phyloP scores from a whole-genome alignment of 2,797 vertebrate genomes.

The Meda fulgida region DNA sequence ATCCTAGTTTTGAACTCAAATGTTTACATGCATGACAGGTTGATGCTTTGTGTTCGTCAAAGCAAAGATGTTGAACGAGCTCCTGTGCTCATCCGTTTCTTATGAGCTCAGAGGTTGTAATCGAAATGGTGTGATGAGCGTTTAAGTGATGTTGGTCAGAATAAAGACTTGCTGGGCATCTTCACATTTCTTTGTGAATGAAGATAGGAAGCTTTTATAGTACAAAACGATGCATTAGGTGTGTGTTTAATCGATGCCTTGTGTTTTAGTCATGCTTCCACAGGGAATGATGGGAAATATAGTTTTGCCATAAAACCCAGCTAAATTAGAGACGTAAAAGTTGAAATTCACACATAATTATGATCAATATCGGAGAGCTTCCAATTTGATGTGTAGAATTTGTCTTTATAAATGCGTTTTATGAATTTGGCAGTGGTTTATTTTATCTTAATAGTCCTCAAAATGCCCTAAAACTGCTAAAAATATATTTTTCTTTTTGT shows the following conservation, averaged over 20 bases:
- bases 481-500: not conserved
- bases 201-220: not conserved
- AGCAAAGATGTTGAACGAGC: not conserved
- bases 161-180: constrained; percentile 1
- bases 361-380: not conserved
- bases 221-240: not conserved
- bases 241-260: not conserved
- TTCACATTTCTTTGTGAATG: constrained; percentile 15
- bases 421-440: not conserved
- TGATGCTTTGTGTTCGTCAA: not conserved
- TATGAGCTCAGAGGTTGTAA: not conserved
- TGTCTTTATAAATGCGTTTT: not conserved
- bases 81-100: not conserved
- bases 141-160: constrained; percentile 18
- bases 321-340: not conserved
- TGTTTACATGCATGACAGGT: not conserved
- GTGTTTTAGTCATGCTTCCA: not conserved
- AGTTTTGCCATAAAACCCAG: not conserved
- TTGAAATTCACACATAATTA: not conserved
- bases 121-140: constrained; percentile 20
- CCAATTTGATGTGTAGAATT: not conserved
- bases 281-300: not conserved
- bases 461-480: not conserved
- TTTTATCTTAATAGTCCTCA: not conserved
- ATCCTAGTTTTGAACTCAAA: not conserved